Evolutionary conservation across 2,113 vertebrate genomes (phyloP).

Genomic region (Sinocyclocheilus rhinocerous): DNA sequence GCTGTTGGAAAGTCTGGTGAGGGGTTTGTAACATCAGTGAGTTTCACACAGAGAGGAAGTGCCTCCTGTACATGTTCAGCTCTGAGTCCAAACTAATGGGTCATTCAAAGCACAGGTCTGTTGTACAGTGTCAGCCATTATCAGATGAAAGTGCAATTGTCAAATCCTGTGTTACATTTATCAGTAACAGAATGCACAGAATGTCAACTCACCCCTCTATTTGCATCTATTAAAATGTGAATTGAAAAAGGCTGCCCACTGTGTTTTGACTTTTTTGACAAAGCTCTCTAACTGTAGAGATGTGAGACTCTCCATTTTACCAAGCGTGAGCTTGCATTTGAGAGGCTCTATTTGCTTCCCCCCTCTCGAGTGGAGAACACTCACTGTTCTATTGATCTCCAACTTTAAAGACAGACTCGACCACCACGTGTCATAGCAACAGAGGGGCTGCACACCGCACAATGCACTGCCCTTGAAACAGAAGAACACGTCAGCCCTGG

Average conservation of each 20-base stretch:
- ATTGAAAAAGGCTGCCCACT: not conserved
- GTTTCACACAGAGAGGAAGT: not conserved
- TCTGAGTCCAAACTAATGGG: not conserved
- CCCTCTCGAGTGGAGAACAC: conserved; percentile 17
- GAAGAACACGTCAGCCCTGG: not conserved
- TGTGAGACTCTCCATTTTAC: conserved; percentile 20
- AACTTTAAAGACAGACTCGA: conserved; percentile 45
- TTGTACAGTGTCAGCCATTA: not conserved
- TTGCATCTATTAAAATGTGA: not conserved
- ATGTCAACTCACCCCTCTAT: not conserved
- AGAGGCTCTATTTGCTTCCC: conserved; percentile 30
- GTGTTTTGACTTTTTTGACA: not conserved
- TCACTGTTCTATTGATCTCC: conserved; percentile 50
- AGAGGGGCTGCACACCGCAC: conserved; percentile 19
- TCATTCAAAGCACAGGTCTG: not conserved
- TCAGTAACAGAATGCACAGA: not conserved
- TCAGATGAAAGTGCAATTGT: not conserved
- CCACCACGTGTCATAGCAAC: conserved; percentile 44
- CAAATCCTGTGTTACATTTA: not conserved
- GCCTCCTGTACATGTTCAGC: not conserved
- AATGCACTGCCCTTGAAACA: not conserved
- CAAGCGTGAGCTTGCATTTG: conserved; percentile 28
- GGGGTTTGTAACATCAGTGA: not conserved
- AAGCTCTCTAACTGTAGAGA: not conserved
- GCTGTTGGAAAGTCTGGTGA: not conserved